Evolutionary conservation across 1,140 invertebrate genomes (phyloP), one percentile per base, ranked within the genome.

Genomic region (Leptinotarsa lineolata): DNA sequence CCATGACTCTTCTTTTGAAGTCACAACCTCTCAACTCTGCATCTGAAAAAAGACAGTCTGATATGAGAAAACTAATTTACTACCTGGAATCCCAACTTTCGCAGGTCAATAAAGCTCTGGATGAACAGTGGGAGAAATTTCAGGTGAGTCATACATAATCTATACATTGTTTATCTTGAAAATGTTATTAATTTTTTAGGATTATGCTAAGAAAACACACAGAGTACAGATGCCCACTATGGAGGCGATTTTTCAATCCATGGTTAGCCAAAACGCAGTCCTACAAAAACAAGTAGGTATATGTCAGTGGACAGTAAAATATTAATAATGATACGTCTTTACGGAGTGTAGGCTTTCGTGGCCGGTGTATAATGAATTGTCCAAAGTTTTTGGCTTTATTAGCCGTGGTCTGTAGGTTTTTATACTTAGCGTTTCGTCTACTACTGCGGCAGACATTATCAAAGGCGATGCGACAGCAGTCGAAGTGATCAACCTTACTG

Each of bases 171-270:
- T 60, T 1, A 60, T 60, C 16, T 18, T 4, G 16, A 11, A 60
- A 15, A 18, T 60, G 15, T 11, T 2, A 39, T 2, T 11, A 39
- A 30, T 30, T 21, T 71, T 71, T 18, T 83, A 88, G 69, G 83
- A 87, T 67, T 81, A 85, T 18, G 82, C 85, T 2, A 86, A 86
- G 71, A 86, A 86, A 70, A 79, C 77, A 6, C 81, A 84, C 16
- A 84, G 82, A 72, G 82, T 86, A 80, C 85, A 85, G 78, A 88
- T 90, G 76, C 88, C 88, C 2, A 89, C 88, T 2, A 79, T 92
- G 74, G 91, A 92, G 79, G 87, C 88, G 30, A 88, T 92, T 4
- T 92, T 91, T 81, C 89, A 91, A 80, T 87, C 89, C 0, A 85
- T 92, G 73, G 88, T 90, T 12, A 87, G 86, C 45, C 89, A 92